Evolutionary conservation across 2,113 vertebrate genomes (phyloP).

Genomic region (Pomatorhinus ruficollis): DNA sequence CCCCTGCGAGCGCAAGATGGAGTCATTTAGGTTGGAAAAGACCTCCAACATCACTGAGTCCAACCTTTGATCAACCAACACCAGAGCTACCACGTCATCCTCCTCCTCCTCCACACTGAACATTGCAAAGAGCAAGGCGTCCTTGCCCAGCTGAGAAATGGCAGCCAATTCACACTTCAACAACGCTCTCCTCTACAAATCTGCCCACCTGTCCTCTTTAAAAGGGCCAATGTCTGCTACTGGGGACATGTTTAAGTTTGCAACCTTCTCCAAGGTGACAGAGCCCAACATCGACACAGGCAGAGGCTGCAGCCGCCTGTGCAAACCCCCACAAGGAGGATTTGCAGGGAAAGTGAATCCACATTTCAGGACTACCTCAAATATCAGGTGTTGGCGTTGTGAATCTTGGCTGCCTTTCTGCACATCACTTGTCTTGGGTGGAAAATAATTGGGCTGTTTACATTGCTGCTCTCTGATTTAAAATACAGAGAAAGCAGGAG

Average conservation of each 20-base stretch:
- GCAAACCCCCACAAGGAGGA: background rate
- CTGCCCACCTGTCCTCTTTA: background rate
- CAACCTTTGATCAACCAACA: background rate
- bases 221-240: background rate
- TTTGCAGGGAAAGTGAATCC: background rate
- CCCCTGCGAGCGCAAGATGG: slow-evolving; percentile 76
- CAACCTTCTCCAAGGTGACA: background rate
- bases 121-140: background rate
- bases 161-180: background rate
- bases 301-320: background rate
- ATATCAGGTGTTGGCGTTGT: accelerated
- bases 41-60: background rate
- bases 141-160: background rate
- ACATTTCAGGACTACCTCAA: background rate
- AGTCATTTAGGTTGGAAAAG: background rate
- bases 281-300: accelerated
- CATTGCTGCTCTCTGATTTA: background rate
- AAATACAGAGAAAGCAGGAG: background rate
- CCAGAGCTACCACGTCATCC: background rate
- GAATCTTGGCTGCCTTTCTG: background rate
- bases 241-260: background rate
- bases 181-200: background rate
- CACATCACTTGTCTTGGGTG: background rate
- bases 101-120: background rate
- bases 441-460: slow-evolving; percentile 17